phyloP scores from a whole-genome alignment of 2,113 vertebrate genomes.

The Seriola aureovittata region DNA sequence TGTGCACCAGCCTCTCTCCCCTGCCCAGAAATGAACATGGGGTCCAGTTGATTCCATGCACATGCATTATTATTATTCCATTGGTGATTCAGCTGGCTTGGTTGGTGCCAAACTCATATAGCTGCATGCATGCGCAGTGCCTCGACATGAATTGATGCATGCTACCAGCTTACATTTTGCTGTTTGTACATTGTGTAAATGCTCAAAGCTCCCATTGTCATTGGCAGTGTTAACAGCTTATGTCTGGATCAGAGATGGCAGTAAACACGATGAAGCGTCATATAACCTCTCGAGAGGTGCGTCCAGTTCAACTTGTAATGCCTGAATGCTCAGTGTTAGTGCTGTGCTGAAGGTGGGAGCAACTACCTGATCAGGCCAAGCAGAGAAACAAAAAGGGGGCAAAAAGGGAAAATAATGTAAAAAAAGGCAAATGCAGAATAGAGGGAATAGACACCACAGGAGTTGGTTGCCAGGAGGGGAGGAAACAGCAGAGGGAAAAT shows the following conservation, averaged over 20 bases:
- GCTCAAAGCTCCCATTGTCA: conserved; percentile 17
- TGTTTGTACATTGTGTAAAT: conserved; percentile 28
- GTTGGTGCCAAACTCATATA: conserved; percentile 53
- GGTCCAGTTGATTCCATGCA: conserved; percentile 75
- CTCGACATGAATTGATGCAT: conserved; percentile 53
- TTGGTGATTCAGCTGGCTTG: conserved; percentile 67
- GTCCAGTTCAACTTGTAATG: conserved; percentile 4
- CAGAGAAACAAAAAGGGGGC: conserved; percentile 23
- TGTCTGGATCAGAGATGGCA: conserved; percentile 24
- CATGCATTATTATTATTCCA: conserved; percentile 74
- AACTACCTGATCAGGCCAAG: conserved; percentile 49
- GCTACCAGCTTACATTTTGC: conserved; percentile 30
- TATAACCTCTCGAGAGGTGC: conserved; percentile 2
- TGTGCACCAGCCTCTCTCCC: conserved; percentile 40
- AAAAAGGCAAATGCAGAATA: conserved; percentile 58
- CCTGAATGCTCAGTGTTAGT: conserved; percentile 27
- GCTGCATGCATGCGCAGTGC: conserved; percentile 55
- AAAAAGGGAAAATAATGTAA: conserved; percentile 21
- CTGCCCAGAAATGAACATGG: conserved; percentile 62
- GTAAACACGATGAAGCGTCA: conserved; percentile 5
- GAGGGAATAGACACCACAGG: conserved; percentile 71
- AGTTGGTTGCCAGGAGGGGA: conserved; percentile 70
- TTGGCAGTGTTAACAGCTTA: conserved; percentile 17
- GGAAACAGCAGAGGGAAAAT: conserved; percentile 80
- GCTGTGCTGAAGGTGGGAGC: conserved; percentile 7